These are phyloP conservation scores for Colinus virginianus DNA, from an alignment of 2,113 vertebrate genomes.

Conservation along the genomic window DNA sequence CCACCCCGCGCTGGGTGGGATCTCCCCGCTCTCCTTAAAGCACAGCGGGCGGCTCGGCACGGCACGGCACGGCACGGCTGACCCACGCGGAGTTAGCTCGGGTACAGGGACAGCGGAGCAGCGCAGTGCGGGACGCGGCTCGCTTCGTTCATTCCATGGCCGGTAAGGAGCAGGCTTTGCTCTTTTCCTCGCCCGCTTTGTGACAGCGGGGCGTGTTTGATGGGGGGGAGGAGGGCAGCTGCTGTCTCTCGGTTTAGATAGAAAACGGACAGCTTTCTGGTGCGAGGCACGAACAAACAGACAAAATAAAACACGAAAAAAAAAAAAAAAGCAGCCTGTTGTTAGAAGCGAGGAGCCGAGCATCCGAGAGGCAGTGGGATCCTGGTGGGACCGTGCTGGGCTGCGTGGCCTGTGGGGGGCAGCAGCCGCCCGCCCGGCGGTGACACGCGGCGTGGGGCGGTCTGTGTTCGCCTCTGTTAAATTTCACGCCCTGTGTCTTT, in stretches of 20 bases:
- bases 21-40: constrained; percentile 46
- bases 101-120: neutral
- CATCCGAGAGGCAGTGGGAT: neutral
- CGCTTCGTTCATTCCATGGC: neutral
- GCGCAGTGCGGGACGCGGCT: neutral
- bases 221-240: neutral
- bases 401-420: neutral
- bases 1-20: constrained; percentile 72
- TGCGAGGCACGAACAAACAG: too few species aligned
- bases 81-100: neutral
- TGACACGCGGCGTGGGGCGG: neutral
- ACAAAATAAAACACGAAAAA: too few species aligned
- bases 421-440: neutral
- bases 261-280: neutral
- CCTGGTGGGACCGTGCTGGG: neutral
- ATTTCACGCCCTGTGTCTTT: neutral
- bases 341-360: neutral
- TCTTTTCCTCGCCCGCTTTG: neutral
- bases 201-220: neutral
- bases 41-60: neutral
- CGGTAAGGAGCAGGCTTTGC: constrained; percentile 45
- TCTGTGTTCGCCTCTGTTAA: neutral
- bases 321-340: neutral
- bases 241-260: neutral
- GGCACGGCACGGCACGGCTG: neutral